Conservation (phyloP, 2,797 vertebrate species). For the Pelodytes ibericus region DNA sequence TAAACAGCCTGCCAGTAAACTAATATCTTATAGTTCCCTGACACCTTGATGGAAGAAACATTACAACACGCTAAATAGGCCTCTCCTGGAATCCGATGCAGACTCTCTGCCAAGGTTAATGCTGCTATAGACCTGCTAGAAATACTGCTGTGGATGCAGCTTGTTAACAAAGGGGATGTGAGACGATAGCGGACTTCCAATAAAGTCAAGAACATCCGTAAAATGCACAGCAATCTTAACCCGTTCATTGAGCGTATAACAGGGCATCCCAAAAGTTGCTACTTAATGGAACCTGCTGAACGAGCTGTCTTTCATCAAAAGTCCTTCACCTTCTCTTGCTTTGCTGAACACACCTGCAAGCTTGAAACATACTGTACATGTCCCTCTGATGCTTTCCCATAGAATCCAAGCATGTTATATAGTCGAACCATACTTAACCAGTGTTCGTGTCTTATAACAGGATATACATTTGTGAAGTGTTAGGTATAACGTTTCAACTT, state of each 20-base stretch:
- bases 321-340: background rate
- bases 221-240: slow-evolving; percentile 14
- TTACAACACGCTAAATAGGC: slow-evolving; percentile 42
- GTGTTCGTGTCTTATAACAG: too few relatives aligned
- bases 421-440: too few relatives aligned
- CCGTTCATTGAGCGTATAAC: background rate
- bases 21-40: slow-evolving; percentile 33
- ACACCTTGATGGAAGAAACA: slow-evolving; percentile 31
- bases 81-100: slow-evolving; percentile 44
- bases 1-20: slow-evolving; percentile 10
- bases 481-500: too few relatives aligned
- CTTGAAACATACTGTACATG: background rate
- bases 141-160: slow-evolving; percentile 24
- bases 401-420: too few relatives aligned
- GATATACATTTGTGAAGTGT: too few relatives aligned
- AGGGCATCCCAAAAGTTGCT: background rate
- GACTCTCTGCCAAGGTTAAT: slow-evolving; percentile 51
- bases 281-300: background rate
- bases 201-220: background rate
- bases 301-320: background rate
- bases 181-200: slow-evolving; percentile 5
- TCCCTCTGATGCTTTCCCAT: background rate
- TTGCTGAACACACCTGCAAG: background rate
- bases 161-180: slow-evolving; percentile 16
- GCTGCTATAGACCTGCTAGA: slow-evolving; percentile 19